Percentiles rank a stretch among this genome's conserved stretches.
Conservation (phyloP, 2,797 vertebrate genomes). For the Halcyon smyrnensis region DNA sequence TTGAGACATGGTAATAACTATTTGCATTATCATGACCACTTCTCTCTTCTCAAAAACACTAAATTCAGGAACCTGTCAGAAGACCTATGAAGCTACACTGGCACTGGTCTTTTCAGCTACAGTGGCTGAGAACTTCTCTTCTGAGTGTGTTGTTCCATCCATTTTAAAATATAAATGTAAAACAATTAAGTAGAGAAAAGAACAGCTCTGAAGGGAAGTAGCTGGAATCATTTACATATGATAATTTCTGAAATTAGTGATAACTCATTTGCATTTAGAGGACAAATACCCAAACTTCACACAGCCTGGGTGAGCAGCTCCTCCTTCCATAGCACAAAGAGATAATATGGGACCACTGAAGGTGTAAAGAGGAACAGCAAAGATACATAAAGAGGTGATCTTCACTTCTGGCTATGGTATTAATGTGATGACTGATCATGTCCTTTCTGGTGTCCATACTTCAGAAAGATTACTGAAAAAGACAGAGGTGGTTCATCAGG, state of each 20-base stretch:
- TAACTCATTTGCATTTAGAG: not conserved
- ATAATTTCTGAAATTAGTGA: not conserved
- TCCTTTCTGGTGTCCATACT: not conserved
- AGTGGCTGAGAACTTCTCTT: not conserved
- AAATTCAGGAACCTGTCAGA: not conserved
- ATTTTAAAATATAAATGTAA: not conserved
- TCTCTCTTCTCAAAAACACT: not conserved
- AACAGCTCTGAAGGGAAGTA: not conserved
- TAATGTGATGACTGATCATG: not conserved
- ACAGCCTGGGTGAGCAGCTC: not conserved
- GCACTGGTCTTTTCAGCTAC: not conserved
- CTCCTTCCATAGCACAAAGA: not conserved
- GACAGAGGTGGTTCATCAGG: not conserved
- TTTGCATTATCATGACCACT: not conserved
- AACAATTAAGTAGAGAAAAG: not conserved
- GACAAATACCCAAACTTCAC: not conserved
- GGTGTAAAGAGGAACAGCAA: not conserved
- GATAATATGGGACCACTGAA: not conserved
- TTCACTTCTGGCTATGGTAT: not conserved
- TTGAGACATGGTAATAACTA: not conserved
- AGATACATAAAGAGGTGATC: not conserved
- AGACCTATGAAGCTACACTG: not conserved
- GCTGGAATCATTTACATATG: not conserved
- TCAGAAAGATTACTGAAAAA: not conserved
- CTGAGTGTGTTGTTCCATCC: not conserved